These are phyloP conservation scores for Sorex fumeus DNA, from an alignment of 2,113 vertebrate genomes.

Conservation along the genomic window DNA sequence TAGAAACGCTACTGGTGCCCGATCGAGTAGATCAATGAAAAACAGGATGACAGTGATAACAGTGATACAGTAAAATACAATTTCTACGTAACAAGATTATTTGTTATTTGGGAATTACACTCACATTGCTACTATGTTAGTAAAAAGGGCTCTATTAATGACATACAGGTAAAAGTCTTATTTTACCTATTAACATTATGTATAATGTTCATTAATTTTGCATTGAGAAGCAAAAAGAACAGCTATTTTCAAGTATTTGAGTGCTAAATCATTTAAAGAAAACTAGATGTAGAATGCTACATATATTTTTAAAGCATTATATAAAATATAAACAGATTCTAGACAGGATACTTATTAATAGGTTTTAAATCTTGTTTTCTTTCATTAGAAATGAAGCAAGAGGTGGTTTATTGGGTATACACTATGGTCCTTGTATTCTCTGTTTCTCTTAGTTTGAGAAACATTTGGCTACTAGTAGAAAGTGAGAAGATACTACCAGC, in stretches of 20 bases:
- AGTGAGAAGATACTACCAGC: not conserved
- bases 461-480: not conserved
- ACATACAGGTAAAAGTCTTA: constrained; percentile 4
- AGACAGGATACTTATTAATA: not conserved
- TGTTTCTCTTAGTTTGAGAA: not conserved
- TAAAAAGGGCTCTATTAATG: constrained; percentile 35
- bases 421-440: too few relatives aligned
- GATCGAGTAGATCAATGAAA: too few relatives aligned
- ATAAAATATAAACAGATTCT: constrained; percentile 40
- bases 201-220: not conserved
- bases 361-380: constrained; percentile 14
- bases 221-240: not conserved
- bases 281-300: not conserved
- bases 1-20: too few relatives aligned
- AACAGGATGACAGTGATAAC: too few relatives aligned
- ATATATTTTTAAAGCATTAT: constrained; percentile 1
- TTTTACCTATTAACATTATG: constrained; percentile 32
- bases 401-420: too few relatives aligned
- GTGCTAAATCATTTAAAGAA: constrained; percentile 23
- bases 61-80: not conserved
- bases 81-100: not conserved
- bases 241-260: constrained; percentile 53
- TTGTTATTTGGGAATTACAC: constrained; percentile 24
- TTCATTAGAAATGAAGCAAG: constrained; percentile 20
- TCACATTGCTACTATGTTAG: constrained; percentile 52